phyloP scores from a whole-genome alignment of 2,113 vertebrate species.

The Madoqua kirkii region DNA sequence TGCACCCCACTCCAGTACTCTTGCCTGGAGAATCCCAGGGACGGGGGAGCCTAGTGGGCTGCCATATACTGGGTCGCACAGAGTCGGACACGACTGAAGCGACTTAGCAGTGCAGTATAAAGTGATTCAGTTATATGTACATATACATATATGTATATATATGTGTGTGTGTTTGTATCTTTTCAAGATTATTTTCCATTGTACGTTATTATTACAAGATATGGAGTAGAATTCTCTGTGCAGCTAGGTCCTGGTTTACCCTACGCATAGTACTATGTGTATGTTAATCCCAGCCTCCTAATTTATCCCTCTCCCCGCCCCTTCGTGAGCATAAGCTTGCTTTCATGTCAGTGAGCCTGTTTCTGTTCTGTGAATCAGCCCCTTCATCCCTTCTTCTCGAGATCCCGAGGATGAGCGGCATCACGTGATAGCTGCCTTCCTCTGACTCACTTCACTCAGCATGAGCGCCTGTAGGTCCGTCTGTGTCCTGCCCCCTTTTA shows the following conservation, averaged over 20 bases:
- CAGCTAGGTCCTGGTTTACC: neutral
- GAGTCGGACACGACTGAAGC: no score
- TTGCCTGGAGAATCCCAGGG: no score
- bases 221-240: neutral
- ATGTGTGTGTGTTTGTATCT: neutral
- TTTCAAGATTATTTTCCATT: neutral
- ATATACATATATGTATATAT: accelerated
- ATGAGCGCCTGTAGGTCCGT: neutral
- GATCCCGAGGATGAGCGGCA: accelerated
- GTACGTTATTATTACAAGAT: neutral
- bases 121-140: neutral
- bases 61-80: no score
- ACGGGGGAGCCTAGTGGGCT: no score
- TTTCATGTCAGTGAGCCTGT: neutral
- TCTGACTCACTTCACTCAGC: neutral
- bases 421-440: neutral
- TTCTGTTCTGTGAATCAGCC: neutral
- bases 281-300: neutral
- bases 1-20: no score
- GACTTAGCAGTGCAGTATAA: neutral
- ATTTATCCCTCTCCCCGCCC: neutral
- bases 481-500: neutral
- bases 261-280: neutral
- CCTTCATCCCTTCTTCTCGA: neutral
- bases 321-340: neutral